Base-by-base conservation (phyloP, 2,888 invertebrate genomes). In the Blera fallax region DNA sequence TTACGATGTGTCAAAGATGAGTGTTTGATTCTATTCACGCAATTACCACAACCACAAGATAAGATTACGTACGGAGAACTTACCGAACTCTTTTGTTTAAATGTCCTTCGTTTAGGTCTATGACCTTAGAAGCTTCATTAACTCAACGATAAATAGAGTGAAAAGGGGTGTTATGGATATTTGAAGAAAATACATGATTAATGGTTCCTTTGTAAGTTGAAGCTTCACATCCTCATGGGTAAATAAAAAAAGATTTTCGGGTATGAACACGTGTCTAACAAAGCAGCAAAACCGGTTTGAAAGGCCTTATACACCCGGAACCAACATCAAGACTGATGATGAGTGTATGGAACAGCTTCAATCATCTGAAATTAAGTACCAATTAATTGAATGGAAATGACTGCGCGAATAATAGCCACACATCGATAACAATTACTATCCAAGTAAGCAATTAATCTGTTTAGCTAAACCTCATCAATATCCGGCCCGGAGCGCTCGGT, bases 51-150 rank as follows among this genome's bases (percentile, higher is more conserved):
- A 52, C 37, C 37, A 27, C 27, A 67, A 27, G 54, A 54, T 43
- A 70, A 70, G 69, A 56, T 54, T 32, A 64, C 54, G 8, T 32
- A 64, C 54, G 8, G n/a, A 40, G 16, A 74, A 21, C 8, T 48
- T n/a, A 37, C 4, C 29, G 43, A 21, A 73, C 14, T 40, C 62
- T 16, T 40, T 62, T 62, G 62, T 40, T 52, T 32, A 21, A 54
- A 16, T 14, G 73, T 21, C 73, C 73, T 62, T 52, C 62, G 16
- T 43, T 32, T 32, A 11, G 74, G 54, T 54, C 64, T 64, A 54
- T 32, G 54, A 65, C 48, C 62, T 40, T 40, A 27, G 2, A 7
- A 29, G 11, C 7, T 64, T 16, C 6, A 64, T 18, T 14, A 43
- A 14, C 27, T n/a, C 11, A 29, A 48, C 18, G 18, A 45, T 7